Evolutionary conservation across 2,113 vertebrate species (phyloP).

Genomic region (Okapia johnstoni): DNA sequence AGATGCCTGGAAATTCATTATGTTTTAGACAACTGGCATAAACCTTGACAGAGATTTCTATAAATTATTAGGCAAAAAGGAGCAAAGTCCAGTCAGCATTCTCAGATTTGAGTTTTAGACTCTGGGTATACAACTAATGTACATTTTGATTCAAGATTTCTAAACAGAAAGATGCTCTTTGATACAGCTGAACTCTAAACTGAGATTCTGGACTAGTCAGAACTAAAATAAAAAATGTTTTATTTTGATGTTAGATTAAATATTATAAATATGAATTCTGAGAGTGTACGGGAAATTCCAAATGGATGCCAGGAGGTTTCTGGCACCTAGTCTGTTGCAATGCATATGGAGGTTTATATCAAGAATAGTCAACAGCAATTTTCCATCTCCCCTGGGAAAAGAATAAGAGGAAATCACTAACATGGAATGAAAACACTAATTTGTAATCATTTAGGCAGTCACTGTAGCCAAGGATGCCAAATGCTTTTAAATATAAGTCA

Average conservation of each 20-base stretch:
- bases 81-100: neutral
- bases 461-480: conserved; percentile 42
- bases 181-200: neutral
- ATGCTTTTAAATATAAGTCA: conserved; percentile 51
- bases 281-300: conserved; percentile 65
- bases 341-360: conserved; percentile 50
- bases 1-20: neutral
- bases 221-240: conserved; percentile 48
- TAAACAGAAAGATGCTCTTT: neutral
- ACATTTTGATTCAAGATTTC: neutral
- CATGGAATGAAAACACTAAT: conserved; percentile 64
- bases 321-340: conserved; percentile 61
- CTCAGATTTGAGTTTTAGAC: neutral
- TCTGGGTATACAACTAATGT: neutral
- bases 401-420: conserved; percentile 66
- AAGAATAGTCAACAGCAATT: conserved; percentile 60
- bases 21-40: neutral
- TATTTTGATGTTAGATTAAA: conserved; percentile 65
- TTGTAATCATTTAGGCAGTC: conserved; percentile 61
- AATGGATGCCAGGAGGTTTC: conserved; percentile 51
- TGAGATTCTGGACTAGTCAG: conserved; percentile 13
- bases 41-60: neutral
- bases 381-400: conserved; percentile 57
- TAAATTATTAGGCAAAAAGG: neutral
- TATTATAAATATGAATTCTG: conserved; percentile 67